Evolutionary conservation across 2,888 invertebrate genomes (phyloP).

Genomic region (Homarus gammarus): DNA sequence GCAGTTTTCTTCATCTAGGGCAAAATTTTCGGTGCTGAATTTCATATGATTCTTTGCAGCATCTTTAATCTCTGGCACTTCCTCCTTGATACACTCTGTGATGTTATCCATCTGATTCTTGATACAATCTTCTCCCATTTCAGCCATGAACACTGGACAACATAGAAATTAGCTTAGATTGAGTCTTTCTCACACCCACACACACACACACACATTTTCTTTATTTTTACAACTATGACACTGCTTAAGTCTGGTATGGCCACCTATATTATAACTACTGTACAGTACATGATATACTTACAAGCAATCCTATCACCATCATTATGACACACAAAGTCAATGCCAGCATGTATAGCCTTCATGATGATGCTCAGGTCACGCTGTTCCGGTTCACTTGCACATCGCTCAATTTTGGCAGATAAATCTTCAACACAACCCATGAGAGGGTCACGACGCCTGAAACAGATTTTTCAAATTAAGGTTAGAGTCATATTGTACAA

Average conservation of each 20-base stretch:
- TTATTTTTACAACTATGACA: not conserved
- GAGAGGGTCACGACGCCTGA: conserved; percentile 59
- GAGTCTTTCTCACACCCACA: no score
- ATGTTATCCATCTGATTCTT: conserved; percentile 57
- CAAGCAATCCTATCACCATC: conserved; percentile 74
- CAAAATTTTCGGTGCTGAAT: conserved; percentile 23
- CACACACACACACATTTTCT: no score
- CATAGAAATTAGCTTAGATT: no score
- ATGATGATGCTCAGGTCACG: conserved; percentile 56
- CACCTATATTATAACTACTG: not conserved
- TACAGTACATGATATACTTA: conserved; percentile 6
- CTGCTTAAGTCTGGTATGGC: not conserved
- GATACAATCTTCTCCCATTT: conserved; percentile 70
- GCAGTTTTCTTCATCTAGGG: conserved; percentile 72
- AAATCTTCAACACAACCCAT: conserved; percentile 56
- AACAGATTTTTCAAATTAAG: not conserved
- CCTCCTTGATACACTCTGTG: conserved; percentile 52
- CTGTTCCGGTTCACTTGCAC: conserved; percentile 53
- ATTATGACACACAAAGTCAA: conserved; percentile 71
- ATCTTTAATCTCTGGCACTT: conserved; percentile 62
- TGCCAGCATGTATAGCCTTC: conserved; percentile 65
- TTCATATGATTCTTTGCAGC: conserved; percentile 11
- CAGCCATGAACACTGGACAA: conserved; percentile 75
- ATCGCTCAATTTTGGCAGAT: conserved; percentile 47
- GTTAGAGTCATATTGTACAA: no score